Percentiles rank a stretch among this genome's conserved stretches.
phyloP scores from a whole-genome alignment of 2,797 vertebrate species.

The Falco naumanni region DNA sequence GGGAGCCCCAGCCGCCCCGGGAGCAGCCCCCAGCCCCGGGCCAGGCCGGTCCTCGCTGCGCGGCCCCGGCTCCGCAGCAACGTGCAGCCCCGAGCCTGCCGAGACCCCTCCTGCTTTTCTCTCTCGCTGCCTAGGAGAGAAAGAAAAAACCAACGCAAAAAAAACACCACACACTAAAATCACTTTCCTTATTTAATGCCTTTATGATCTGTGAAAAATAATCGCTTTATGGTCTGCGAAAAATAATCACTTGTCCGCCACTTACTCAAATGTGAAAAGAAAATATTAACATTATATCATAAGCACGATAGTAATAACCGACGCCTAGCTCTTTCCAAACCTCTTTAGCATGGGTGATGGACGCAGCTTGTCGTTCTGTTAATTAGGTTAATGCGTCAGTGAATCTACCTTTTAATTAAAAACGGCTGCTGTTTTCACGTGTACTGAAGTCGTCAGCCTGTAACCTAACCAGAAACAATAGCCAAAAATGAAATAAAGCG shows the following conservation, averaged over 20 bases:
- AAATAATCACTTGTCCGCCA: background rate
- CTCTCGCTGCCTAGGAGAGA: background rate
- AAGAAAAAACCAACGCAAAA: too few species aligned
- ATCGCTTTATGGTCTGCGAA: background rate
- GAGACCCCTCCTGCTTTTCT: too few species aligned
- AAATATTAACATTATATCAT: background rate
- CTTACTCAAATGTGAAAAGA: background rate
- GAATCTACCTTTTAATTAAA: background rate
- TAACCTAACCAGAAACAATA: background rate
- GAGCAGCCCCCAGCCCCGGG: too few species aligned
- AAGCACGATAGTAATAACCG: rapidly evolving
- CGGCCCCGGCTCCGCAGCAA: background rate
- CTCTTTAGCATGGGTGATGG: rapidly evolving
- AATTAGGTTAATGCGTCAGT: background rate
- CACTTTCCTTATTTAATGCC: background rate
- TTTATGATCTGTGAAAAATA: background rate
- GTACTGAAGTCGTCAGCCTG: background rate
- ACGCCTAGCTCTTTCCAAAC: background rate
- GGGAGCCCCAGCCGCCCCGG: too few species aligned
- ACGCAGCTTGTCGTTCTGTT: background rate
- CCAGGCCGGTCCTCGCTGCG: background rate
- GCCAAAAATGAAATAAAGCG: background rate
- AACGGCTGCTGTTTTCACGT: background rate
- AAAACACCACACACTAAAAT: too few species aligned
- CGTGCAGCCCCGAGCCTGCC: too few species aligned